Evolutionary conservation across 1,140 invertebrate genomes (phyloP), one percentile per base, ranked within the genome.

Genomic region (Trichonephila clavata): DNA sequence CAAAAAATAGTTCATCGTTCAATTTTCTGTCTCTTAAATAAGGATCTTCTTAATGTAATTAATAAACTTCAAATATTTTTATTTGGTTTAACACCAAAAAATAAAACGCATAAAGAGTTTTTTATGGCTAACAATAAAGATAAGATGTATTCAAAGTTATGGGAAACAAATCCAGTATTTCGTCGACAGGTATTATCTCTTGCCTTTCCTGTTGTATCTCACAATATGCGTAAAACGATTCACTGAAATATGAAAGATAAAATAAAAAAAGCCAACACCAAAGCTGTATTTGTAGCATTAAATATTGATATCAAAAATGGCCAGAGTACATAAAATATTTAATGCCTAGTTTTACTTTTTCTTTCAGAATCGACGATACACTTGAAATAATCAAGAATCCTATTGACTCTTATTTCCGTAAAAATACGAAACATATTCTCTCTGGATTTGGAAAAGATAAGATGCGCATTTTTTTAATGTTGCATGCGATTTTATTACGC

Each of bases 251-350:
- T 39, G 32, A 39, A 39, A 39, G 4, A 2, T 39, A 3, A 39
- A 39, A 39, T 39, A 39, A 39, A 39, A 39, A 39, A 39, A 39
- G 32, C 2, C 4, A 57, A 84, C 43, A 24, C 6, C 8, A 10
- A n/a, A 57, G 8, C 13, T 10, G 1, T 2, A 2, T 59, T 24
- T 57, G 16, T 68, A 65, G 14, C 32, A 24, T 88, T 63, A 88
- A 88, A 50, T 50, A 71, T 88, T 88, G 68, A 68, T 32, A 27
- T 71, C 43, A 24, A 71, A 71, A 68, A 57, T 71, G n/a, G 86
- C 39, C 86, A 88, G 43, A 43, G 86, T 88, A 39, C 43, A 57
- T 71, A 68, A 88, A 88, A 88, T 88, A 88, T 88, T 88, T 88
- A 88, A 43, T 88, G 63, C 65, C 32, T 39, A 21, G 1, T 32